These are phyloP conservation scores for Magallana nippona DNA, from an alignment of 2,888 invertebrate genomes.

Conservation along the genomic window DNA sequence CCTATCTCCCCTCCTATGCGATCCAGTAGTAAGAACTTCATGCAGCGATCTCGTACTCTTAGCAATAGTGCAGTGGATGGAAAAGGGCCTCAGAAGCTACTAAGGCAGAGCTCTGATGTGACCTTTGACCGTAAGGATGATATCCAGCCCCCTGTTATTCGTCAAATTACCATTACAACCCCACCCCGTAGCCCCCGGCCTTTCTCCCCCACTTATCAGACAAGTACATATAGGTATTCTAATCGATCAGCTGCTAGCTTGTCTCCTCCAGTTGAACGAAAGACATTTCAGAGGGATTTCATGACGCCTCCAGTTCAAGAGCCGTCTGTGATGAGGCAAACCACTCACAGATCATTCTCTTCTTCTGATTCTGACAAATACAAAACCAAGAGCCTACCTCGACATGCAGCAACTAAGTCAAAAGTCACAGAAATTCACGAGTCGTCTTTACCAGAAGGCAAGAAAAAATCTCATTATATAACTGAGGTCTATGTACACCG, in stretches of 20 bases:
- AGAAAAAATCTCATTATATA: slow-evolving; percentile 72
- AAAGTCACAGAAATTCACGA: slow-evolving; percentile 52
- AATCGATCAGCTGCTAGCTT: slow-evolving; percentile 11
- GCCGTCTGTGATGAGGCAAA: slow-evolving; percentile 21
- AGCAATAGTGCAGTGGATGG: slow-evolving; percentile 48
- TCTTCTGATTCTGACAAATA: slow-evolving; percentile 53
- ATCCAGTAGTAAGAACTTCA: slow-evolving; percentile 72
- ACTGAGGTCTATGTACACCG: slow-evolving; percentile 74
- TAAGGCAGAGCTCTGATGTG: slow-evolving; percentile 61
- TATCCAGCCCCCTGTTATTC: slow-evolving; percentile 46
- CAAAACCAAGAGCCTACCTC: slow-evolving; percentile 49
- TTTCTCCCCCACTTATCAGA: slow-evolving; percentile 48
- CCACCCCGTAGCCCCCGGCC: slow-evolving; percentile 49
- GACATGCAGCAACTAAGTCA: slow-evolving; percentile 54
- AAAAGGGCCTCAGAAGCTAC: slow-evolving; percentile 49
- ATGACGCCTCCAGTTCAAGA: slow-evolving; percentile 22
- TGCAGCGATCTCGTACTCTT: slow-evolving; percentile 54
- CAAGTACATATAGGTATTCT: slow-evolving; percentile 41
- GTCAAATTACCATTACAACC: slow-evolving; percentile 51
- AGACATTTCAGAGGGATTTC: slow-evolving; percentile 40
- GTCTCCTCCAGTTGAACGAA: slow-evolving; percentile 45
- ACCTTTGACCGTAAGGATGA: slow-evolving; percentile 60
- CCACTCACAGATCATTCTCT: slow-evolving; percentile 53
- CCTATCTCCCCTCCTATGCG: slow-evolving; percentile 65
- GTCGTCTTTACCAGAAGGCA: slow-evolving; percentile 46